Percentiles rank a stretch among this genome's conserved stretches.
phyloP scores from a whole-genome alignment of 2,888 invertebrate species.

The Diaphora mendica region DNA sequence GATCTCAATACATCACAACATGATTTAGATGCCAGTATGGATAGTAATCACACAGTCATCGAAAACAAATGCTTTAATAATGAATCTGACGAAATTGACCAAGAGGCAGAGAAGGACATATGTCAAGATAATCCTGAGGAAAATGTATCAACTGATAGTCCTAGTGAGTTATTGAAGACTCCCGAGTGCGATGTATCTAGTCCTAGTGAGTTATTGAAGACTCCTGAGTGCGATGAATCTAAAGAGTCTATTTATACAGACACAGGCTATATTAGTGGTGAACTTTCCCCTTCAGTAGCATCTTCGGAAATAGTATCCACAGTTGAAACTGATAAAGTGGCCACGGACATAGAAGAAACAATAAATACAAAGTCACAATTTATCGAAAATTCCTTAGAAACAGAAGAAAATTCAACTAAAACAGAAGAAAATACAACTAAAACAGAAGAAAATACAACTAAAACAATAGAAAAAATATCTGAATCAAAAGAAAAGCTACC shows the following conservation, averaged over 20 bases:
- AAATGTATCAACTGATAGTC: constrained; percentile 48
- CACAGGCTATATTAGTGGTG: constrained; percentile 61
- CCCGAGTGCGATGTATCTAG: constrained; percentile 64
- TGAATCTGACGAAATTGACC: constrained; percentile 52
- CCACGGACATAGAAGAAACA: background rate
- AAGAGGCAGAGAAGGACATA: constrained; percentile 47
- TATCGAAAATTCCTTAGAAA: background rate
- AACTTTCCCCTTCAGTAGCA: constrained; percentile 19
- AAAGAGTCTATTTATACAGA: constrained; percentile 66
- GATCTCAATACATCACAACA: constrained; percentile 58
- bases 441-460: background rate
- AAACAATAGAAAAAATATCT: background rate
- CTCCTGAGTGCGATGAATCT: constrained; percentile 63
- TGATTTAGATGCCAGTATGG: constrained; percentile 75
- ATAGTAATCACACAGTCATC: constrained; percentile 75
- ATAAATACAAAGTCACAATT: constrained; percentile 7
- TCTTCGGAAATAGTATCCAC: constrained; percentile 16
- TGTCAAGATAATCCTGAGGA: constrained; percentile 51
- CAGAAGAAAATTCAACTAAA: too few relatives aligned
- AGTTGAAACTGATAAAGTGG: constrained; percentile 14
- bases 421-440: too few relatives aligned
- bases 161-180: constrained; percentile 58
- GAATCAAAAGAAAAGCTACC: constrained; percentile 12
- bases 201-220: constrained; percentile 59
- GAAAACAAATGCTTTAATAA: constrained; percentile 72